Evolutionary conservation across 2,113 vertebrate species (phyloP).

Genomic region (Phyllostomus hastatus): DNA sequence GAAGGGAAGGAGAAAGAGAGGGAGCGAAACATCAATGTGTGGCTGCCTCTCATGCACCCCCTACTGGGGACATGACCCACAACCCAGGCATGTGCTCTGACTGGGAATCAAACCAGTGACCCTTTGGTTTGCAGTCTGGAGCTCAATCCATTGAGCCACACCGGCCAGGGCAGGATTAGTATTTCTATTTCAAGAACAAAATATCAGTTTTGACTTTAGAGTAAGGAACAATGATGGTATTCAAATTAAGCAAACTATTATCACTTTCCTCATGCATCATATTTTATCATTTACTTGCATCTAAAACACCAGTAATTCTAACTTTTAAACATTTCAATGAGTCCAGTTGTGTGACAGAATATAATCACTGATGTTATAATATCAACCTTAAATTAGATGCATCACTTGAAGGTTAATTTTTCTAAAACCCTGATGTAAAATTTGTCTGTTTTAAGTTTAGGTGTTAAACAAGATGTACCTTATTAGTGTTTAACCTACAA

Average conservation of each 20-base stretch:
- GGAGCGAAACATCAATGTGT: too few relatives aligned
- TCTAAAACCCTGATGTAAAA: not conserved
- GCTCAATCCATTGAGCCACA: too few relatives aligned
- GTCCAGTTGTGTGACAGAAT: not conserved
- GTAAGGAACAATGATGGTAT: not conserved
- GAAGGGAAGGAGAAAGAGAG: too few relatives aligned
- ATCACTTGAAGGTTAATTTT: not conserved
- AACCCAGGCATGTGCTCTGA: too few relatives aligned
- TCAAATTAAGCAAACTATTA: not conserved
- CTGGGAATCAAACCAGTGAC: too few relatives aligned
- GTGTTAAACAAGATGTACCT: not conserved
- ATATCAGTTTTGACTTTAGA: not conserved
- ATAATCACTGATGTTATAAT: not conserved
- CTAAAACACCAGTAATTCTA: not conserved
- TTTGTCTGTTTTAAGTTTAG: not conserved
- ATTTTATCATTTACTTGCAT: constrained; percentile 1
- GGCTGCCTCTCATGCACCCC: too few relatives aligned
- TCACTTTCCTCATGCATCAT: not conserved
- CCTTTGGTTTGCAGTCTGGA: too few relatives aligned
- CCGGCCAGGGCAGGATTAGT: not conserved
- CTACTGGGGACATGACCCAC: too few relatives aligned
- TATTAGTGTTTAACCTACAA: not conserved
- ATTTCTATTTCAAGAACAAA: not conserved
- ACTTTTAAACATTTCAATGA: not conserved
- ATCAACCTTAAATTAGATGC: not conserved